phyloP scores from a whole-genome alignment of 2,888 invertebrate genomes.

The Trachelus troglodyta region DNA sequence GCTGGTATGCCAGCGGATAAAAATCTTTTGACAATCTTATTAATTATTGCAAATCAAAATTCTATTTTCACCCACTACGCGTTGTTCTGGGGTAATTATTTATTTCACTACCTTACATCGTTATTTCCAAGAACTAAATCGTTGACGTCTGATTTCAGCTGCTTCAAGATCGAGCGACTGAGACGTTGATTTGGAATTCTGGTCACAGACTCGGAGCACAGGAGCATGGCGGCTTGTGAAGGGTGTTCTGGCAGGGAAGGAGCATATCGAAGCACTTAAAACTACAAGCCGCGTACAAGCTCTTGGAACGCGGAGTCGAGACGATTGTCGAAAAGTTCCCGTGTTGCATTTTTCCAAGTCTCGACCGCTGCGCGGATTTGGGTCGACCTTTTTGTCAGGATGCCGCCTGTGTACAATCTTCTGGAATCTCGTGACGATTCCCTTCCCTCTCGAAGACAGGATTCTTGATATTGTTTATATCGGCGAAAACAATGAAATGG shows the following conservation, averaged over 20 bases:
- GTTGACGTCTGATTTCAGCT: constrained; percentile 43
- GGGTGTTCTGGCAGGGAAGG: constrained; percentile 8
- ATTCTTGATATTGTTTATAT: not conserved
- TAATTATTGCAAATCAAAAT: not conserved
- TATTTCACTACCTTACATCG: not conserved
- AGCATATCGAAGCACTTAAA: constrained; percentile 34
- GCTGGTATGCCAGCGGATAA: not conserved
- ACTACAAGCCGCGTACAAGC: constrained; percentile 39
- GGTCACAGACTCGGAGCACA: constrained; percentile 26
- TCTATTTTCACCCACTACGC: not conserved
- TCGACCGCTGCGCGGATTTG: not conserved
- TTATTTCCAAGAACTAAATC: constrained; percentile 41
- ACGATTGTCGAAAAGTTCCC: not conserved
- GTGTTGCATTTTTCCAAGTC: not conserved
- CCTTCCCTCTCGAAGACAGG: not conserved
- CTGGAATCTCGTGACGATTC: not conserved
- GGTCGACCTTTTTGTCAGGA: not conserved
- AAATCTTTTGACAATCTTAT: not conserved
- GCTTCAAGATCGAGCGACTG: constrained; percentile 14
- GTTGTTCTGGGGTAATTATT: not conserved
- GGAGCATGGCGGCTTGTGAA: not conserved
- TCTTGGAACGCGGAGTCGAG: constrained; percentile 21
- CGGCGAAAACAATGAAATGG: not conserved
- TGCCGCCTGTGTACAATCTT: not conserved
- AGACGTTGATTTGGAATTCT: constrained; percentile 36